A percentile compares a stretch with the other conserved stretches of the same genome.
Evolutionary conservation across 2,797 vertebrate genomes (phyloP).

Genomic region (Halcyon leucocephala): DNA sequence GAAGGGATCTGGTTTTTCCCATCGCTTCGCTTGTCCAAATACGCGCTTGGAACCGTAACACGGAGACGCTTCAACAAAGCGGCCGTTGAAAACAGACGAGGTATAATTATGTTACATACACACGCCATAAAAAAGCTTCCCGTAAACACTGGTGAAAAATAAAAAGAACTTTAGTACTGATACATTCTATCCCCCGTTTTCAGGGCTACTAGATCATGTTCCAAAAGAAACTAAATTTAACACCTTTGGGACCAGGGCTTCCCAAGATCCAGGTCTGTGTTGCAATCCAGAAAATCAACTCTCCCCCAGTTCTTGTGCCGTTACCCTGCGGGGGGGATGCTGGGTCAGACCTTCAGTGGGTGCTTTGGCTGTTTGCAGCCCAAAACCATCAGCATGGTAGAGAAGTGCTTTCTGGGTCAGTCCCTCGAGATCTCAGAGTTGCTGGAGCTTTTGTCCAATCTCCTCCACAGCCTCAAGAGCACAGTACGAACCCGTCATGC

Average conservation of each 20-base stretch:
- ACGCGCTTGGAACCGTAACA: background rate
- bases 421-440: background rate
- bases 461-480: background rate
- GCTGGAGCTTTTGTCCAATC: background rate
- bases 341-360: background rate
- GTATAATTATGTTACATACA: background rate
- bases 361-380: background rate
- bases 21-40: conserved; percentile 12
- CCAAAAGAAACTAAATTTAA: conserved; percentile 63
- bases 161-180: conserved; percentile 61
- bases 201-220: conserved; percentile 62
- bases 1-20: background rate
- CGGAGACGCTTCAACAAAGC: conserved; percentile 22
- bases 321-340: background rate
- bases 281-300: background rate
- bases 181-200: conserved; percentile 64
- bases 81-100: conserved; percentile 22
- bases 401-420: background rate
- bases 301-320: background rate
- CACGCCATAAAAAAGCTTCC: conserved; percentile 32
- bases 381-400: background rate
- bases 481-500: fast-evolving
- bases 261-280: conserved; percentile 19
- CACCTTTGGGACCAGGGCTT: conserved; percentile 57
- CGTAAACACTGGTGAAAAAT: conserved; percentile 13